A percentile compares a stretch with the other conserved stretches of the same genome.
phyloP scores from a whole-genome alignment of 2,888 invertebrate species.

The Caenorhabditis wallacei region DNA sequence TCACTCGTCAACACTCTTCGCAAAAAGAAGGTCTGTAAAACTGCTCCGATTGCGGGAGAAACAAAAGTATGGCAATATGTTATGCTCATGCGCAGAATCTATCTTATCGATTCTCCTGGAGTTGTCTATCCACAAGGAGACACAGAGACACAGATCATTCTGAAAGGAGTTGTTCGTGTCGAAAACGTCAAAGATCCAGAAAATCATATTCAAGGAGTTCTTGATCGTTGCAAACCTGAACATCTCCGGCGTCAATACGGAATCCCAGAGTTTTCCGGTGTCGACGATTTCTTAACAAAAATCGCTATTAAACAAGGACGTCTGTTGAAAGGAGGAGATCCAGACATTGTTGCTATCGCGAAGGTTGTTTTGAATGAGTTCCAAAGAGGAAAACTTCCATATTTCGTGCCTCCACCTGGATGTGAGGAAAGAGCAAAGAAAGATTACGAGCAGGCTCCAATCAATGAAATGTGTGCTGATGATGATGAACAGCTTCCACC shows the following conservation, averaged over 20 bases:
- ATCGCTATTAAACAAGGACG: conserved; percentile 92
- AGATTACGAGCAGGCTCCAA: conserved; percentile 76
- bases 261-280: conserved; percentile 88
- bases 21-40: conserved; percentile 98
- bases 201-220: conserved; percentile 93
- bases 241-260: conserved; percentile 94
- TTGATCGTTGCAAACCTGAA: conserved; percentile 91
- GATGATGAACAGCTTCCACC: conserved; percentile 73
- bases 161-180: conserved; percentile 97
- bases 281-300: conserved; percentile 93
- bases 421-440: conserved; percentile 75
- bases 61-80: conserved; percentile 97
- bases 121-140: conserved; percentile 97
- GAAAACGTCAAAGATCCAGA: conserved; percentile 95
- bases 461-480: conserved; percentile 79
- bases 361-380: conserved; percentile 98
- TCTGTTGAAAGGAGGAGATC: conserved; percentile 96
- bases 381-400: conserved; percentile 91
- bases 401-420: conserved; percentile 86
- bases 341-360: conserved; percentile 92
- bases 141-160: conserved; percentile 91
- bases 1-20: conserved; percentile 97
- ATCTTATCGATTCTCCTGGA: conserved; percentile 98
- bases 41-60: conserved; percentile 95
- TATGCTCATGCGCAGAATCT: conserved; percentile 96